phyloP scores from a whole-genome alignment of 2,113 vertebrate genomes.

The Amblyornis subalaris region DNA sequence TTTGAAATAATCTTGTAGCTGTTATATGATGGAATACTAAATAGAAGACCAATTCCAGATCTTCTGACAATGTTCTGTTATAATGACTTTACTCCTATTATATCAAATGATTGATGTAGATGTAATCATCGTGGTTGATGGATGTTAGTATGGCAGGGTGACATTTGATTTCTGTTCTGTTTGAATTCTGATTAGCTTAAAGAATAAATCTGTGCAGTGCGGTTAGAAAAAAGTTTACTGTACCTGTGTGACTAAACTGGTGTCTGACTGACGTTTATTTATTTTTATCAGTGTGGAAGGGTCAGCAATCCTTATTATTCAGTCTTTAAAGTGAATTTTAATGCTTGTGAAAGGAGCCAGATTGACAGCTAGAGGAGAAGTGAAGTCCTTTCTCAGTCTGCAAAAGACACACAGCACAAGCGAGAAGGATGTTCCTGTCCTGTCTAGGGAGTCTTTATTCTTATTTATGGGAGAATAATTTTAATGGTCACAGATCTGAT shows the following conservation, averaged over 20 bases:
- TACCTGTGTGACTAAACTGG: constrained; percentile 9
- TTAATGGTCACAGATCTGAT: not conserved
- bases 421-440: not conserved
- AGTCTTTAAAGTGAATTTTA: constrained; percentile 35
- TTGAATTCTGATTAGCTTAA: constrained; percentile 45
- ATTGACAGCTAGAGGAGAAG: constrained; percentile 4
- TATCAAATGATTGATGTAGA: constrained; percentile 56
- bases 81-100: constrained; percentile 45
- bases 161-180: constrained; percentile 38
- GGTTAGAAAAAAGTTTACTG: not conserved
- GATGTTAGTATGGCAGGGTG: constrained; percentile 27
- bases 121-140: constrained; percentile 39
- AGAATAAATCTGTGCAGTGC: not conserved
- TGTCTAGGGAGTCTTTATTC: not conserved
- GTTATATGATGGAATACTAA: constrained; percentile 38
- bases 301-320: constrained; percentile 41
- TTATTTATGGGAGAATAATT: not conserved
- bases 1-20: constrained; percentile 55
- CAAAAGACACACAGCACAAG: not conserved
- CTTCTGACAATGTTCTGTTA: constrained; percentile 38
- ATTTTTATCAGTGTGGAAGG: constrained; percentile 37
- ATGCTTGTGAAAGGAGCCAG: not conserved
- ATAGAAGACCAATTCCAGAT: constrained; percentile 30
- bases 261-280: constrained; percentile 39
- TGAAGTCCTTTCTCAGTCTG: not conserved